A percentile compares a stretch with the other conserved stretches of the same genome.
Evolutionary conservation across 2,113 vertebrate species (phyloP).

Genomic region (Alaudala cheleensis): DNA sequence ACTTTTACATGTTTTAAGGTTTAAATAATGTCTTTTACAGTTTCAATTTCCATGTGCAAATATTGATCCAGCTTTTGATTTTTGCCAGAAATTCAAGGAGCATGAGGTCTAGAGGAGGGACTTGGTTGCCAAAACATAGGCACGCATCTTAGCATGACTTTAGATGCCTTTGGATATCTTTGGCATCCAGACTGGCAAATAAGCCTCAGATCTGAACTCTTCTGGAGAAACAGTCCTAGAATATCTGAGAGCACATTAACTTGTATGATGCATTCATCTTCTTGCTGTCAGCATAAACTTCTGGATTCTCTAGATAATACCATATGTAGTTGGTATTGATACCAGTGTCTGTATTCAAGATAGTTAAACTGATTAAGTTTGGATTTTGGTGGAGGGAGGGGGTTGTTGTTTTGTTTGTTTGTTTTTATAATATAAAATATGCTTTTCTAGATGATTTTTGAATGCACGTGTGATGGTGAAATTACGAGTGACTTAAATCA

Average conservation of each 20-base stretch:
- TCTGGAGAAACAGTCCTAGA: not conserved
- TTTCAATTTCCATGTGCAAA: not conserved
- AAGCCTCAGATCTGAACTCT: not conserved
- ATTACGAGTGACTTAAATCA: not conserved
- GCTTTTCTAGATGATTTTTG: not conserved
- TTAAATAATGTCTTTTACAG: not conserved
- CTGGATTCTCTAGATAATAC: not conserved
- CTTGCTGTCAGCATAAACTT: fast-evolving
- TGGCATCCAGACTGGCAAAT: not conserved
- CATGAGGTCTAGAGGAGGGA: not conserved
- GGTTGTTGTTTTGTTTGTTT: not conserved
- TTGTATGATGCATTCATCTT: not conserved
- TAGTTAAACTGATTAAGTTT: not conserved
- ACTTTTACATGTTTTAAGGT: not conserved
- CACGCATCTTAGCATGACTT: not conserved
- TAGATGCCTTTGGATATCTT: not conserved
- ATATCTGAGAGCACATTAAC: not conserved
- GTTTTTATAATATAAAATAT: too few relatives aligned
- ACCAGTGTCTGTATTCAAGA: not conserved
- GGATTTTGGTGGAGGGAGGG: fast-evolving
- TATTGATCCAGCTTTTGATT: not conserved
- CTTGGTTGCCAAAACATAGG: not conserved
- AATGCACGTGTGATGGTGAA: not conserved
- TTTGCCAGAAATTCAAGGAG: not conserved
- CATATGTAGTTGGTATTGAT: not conserved